A percentile compares a stretch with the other conserved stretches of the same genome.
Evolutionary conservation across 2,113 vertebrate species (phyloP).

Genomic region (Forbesichthys papilliferus): DNA sequence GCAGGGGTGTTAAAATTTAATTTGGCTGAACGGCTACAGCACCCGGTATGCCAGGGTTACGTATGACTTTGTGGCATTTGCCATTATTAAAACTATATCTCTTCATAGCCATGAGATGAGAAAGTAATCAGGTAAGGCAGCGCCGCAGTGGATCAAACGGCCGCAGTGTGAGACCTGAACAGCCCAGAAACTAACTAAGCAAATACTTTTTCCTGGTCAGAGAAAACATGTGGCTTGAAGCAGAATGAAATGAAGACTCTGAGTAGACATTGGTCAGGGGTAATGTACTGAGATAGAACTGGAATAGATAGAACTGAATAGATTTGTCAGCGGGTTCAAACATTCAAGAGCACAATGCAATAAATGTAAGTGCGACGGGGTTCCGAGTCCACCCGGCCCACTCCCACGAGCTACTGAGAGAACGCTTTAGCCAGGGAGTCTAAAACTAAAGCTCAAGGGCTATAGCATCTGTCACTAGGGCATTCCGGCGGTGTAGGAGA

Average conservation of each 20-base stretch:
- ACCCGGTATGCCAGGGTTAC: conserved; percentile 36
- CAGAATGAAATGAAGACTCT: conserved; percentile 32
- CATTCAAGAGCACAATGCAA: background rate
- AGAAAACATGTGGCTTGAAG: conserved; percentile 32
- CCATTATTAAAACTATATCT: conserved; percentile 32
- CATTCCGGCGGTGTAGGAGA: too few relatives aligned
- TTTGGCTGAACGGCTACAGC: conserved; percentile 45
- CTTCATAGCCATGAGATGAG: conserved; percentile 41
- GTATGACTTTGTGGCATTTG: conserved; percentile 35
- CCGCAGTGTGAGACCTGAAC: conserved; percentile 53
- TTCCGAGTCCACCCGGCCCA: too few relatives aligned
- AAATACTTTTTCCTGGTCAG: conserved; percentile 38
- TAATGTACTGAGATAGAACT: conserved; percentile 1
- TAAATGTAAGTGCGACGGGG: too few relatives aligned
- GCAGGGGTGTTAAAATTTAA: conserved; percentile 35
- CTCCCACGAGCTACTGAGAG: too few relatives aligned
- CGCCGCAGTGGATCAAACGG: conserved; percentile 45
- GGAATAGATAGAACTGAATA: background rate
- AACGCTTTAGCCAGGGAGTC: too few relatives aligned
- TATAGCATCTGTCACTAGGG: too few relatives aligned
- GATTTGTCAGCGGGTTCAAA: background rate
- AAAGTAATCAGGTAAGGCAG: conserved; percentile 39
- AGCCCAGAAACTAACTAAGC: conserved; percentile 18
- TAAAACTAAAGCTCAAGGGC: too few relatives aligned
- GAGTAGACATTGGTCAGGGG: conserved; percentile 6